Evolutionary conservation across 2,888 invertebrate species (phyloP).

Genomic region (Polydesmus complanatus): DNA sequence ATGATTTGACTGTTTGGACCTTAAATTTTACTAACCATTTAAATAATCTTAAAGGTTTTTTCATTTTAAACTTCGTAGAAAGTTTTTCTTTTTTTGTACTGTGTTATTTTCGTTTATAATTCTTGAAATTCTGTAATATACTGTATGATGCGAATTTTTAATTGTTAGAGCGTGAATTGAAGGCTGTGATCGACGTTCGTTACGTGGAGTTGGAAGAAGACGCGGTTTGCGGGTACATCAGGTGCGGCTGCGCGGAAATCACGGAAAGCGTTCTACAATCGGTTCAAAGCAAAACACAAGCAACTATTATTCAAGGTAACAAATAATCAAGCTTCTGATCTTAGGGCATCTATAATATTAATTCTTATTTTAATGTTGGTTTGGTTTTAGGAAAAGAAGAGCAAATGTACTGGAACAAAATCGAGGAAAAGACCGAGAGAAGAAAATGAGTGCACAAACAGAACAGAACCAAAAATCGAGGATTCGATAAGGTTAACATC

Average conservation of each 20-base stretch:
- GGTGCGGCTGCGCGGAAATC: constrained; percentile 40
- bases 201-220: constrained; percentile 70
- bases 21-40: too few relatives aligned
- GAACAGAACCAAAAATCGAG: constrained; percentile 42
- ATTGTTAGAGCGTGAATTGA: constrained; percentile 51
- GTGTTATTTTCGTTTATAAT: too few relatives aligned
- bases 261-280: constrained; percentile 36
- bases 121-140: too few relatives aligned
- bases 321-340: constrained; percentile 26
- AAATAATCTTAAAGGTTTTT: too few relatives aligned
- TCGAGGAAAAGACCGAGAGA: constrained; percentile 46
- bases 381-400: constrained; percentile 50
- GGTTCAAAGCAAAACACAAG: constrained; percentile 27
- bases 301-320: constrained; percentile 35
- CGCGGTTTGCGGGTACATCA: constrained; percentile 44
- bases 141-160: too few relatives aligned
- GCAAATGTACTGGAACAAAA: constrained; percentile 63
- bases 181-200: constrained; percentile 47
- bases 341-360: constrained; percentile 9
- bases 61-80: too few relatives aligned
- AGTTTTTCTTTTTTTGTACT: too few relatives aligned
- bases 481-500: constrained; percentile 40
- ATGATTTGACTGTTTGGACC: too few relatives aligned
- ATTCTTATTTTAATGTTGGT: constrained; percentile 14
- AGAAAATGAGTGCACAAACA: constrained; percentile 37